Base-by-base conservation (phyloP, 1,140 invertebrate genomes). In the Acromyrmex echinatior region DNA sequence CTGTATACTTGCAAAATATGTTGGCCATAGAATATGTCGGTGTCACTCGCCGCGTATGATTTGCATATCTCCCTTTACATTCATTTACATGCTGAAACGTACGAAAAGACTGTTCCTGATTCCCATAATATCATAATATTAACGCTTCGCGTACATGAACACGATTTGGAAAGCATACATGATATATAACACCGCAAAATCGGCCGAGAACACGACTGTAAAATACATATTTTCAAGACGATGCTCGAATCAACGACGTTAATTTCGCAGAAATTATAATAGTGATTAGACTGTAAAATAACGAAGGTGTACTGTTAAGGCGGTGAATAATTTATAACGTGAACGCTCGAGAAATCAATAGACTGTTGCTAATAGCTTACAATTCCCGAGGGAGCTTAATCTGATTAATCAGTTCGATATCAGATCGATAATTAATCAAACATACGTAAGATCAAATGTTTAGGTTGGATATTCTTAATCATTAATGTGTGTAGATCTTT, bases 31-130 rank as follows among this genome's bases (percentile, higher is more conserved):
- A 76, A 84, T 76, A 84, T 28, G 39, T 49, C 56, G 39, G 80
- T 76, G 80, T 84, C 80, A 84, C 80, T 84, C 70, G 70, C 45
- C 39, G 53, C 39, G 56, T 62, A 31, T 56, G 39, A 84, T 84
- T 84, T 84, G 56, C 80, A 84, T 84, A 84, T 76, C 80, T 84
- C 45, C 28, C 70, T 74, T 25, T 74, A 74, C 80, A 49, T 76
- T 74, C 80, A 84, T 84, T 84, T 84, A 84, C 80, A 84, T 84
- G 68, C 56, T 73, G 80, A 60, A 51, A 51, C 58, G 56, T 68
- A 74, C 80, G 70, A 84, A 84, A 84, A 84, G 80, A 51, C 70
- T 62, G 21, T 49, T 74, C 12, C 31, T 45, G 35, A 25, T 25
- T 35, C 18, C 25, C n/a, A 10, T 76, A 84, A 74, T 84, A 84